Conservation (phyloP, 2,113 vertebrate species). For the Lasiurus cinereus region DNA sequence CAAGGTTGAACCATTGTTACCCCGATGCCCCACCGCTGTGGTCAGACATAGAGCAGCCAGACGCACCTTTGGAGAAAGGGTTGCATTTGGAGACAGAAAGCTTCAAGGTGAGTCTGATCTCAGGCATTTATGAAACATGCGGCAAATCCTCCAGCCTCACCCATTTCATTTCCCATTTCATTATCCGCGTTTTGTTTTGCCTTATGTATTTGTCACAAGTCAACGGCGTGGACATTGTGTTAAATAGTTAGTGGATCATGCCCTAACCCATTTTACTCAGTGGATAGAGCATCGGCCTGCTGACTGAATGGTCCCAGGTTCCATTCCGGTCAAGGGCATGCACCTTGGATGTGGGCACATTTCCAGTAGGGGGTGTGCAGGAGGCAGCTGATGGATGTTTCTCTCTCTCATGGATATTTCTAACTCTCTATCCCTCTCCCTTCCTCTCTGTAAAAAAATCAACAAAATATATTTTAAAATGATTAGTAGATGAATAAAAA, state of each 20-base stretch:
- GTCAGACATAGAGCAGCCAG: neutral
- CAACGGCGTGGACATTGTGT: neutral
- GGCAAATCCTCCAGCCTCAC: neutral
- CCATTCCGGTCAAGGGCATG: too few species aligned
- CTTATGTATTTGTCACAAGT: neutral
- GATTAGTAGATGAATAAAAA: neutral
- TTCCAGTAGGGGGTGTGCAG: too few species aligned
- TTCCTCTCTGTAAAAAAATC: too few species aligned
- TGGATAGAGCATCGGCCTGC: too few species aligned
- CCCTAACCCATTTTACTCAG: too few species aligned
- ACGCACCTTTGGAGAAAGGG: neutral
- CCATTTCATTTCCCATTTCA: neutral
- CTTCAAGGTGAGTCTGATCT: neutral
- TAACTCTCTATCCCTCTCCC: too few species aligned
- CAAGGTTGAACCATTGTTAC: neutral
- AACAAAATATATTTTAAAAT: too few species aligned
- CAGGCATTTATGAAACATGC: neutral
- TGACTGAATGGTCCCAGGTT: too few species aligned
- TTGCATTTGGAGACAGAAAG: neutral
- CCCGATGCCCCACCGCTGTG: fast-evolving
- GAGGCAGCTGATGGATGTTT: too few species aligned
- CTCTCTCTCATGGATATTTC: too few species aligned
- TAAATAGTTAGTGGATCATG: neutral
- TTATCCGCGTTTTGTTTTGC: neutral
- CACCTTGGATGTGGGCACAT: too few species aligned